Percentiles rank a stretch among this genome's conserved stretches.
Conservation (phyloP, 2,797 vertebrate species). For the Eulemur albifrons region DNA sequence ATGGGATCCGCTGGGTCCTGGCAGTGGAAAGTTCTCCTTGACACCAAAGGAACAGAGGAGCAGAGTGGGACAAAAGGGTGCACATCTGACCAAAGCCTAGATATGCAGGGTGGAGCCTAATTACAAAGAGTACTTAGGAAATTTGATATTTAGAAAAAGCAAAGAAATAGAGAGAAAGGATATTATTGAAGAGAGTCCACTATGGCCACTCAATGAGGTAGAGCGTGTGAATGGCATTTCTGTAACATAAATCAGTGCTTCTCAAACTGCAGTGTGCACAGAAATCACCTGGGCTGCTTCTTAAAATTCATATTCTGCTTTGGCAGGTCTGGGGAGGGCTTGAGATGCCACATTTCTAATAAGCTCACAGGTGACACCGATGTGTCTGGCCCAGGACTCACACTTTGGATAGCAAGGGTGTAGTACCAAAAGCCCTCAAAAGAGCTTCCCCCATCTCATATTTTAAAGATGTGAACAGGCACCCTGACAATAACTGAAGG, state of each 20-base stretch:
- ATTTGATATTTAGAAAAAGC: background rate
- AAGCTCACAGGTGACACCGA: background rate
- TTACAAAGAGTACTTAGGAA: background rate
- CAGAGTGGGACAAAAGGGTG: background rate
- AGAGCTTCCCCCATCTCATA: background rate
- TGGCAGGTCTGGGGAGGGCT: background rate
- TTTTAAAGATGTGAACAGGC: background rate
- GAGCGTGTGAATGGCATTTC: background rate
- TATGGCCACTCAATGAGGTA: rapidly evolving
- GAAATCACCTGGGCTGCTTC: background rate
- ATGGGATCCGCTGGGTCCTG: background rate
- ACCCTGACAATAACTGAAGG: background rate
- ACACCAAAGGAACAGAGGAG: background rate
- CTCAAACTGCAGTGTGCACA: background rate
- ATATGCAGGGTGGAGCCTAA: background rate
- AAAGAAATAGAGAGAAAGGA: background rate
- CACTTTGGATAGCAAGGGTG: background rate
- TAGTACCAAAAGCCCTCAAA: background rate
- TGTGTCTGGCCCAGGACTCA: background rate
- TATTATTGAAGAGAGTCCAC: background rate
- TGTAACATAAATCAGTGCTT: background rate
- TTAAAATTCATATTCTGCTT: background rate
- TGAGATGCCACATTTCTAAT: background rate
- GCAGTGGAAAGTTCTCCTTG: background rate
- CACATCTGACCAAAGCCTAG: background rate